phyloP scores from a whole-genome alignment of 2,888 invertebrate species.

The Habrosyne pyritoides region DNA sequence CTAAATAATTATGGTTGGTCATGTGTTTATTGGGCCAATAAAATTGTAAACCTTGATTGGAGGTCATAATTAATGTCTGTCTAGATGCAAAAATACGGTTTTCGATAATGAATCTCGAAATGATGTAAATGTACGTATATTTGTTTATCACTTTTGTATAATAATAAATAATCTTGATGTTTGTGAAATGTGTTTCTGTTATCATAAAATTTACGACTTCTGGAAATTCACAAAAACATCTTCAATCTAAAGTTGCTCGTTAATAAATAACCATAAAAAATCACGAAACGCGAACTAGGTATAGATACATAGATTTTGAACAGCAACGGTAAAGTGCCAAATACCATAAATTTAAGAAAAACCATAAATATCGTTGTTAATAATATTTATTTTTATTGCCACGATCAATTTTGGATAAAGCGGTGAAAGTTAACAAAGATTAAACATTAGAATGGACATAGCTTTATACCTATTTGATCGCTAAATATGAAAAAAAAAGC shows the following conservation, averaged over 20 bases:
- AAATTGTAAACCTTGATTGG: background rate
- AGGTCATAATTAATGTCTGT: background rate
- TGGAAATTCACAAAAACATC: background rate
- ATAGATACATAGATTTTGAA: background rate
- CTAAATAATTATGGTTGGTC: background rate
- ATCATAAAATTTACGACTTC: background rate
- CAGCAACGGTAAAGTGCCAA: slow-evolving; percentile 43
- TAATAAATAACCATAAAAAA: slow-evolving; percentile 3
- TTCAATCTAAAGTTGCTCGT: background rate
- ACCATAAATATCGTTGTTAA: slow-evolving; percentile 41
- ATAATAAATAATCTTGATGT: background rate
- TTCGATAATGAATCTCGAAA: background rate
- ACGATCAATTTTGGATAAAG: slow-evolving; percentile 25
- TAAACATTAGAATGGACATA: background rate
- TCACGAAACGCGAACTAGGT: background rate
- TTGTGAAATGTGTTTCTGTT: background rate
- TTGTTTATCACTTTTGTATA: background rate
- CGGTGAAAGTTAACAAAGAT: slow-evolving; percentile 32
- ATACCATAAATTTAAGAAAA: slow-evolving; percentile 38
- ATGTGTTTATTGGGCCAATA: background rate
- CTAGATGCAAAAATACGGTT: background rate
- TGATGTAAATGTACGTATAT: too few relatives aligned
- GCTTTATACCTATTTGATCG: background rate
- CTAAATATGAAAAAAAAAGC: too few relatives aligned
- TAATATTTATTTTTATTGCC: slow-evolving; percentile 54